Base-by-base conservation (phyloP, 1,140 invertebrate genomes). In the Drosophila nikananu region DNA sequence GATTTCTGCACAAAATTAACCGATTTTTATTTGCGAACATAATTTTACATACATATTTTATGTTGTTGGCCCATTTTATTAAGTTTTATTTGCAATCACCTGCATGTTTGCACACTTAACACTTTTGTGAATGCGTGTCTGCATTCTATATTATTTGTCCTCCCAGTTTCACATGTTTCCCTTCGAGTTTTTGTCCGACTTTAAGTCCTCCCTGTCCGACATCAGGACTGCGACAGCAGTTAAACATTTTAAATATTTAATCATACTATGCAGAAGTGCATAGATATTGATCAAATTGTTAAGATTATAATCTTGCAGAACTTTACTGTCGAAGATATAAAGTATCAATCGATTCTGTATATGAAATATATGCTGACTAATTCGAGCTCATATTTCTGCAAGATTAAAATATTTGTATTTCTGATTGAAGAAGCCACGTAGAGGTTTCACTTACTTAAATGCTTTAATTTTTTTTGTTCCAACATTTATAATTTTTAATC, bases 61-160 rank as follows among this genome's bases (percentile, higher is more conserved):
- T 87, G 66, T 66, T 89, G 84, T 87, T 89, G 86, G 90, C 84
- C 87, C 66, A 89, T 90, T 89, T 89, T 68, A 89, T 90, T 90
- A 89, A 81, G 84, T 89, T 89, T 89, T 87, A 89, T 89, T 89
- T 89, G 86, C 86, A 67, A 90, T 89, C 84, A 89, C 84, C 86
- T 90, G 84, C 84, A 89, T 89, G 84, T 90, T 84, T 89, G 77
- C 81, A 78, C 78, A 90, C 77, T 90, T 89, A 89, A 89, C 81
- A 89, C 84, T 84, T 89, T 90, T 72, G 23, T n/a, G 48, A 49
- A 49, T 49, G 54, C 66, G 62, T 71, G 60, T 79, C 71, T 84
- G 81, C 78, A 84, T 67, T 66, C 74, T 79, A 64, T 63, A 75
- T 60, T 44, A 62, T 64, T 64, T 64, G 37, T 23, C 48, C 41